phyloP scores from a whole-genome alignment of 2,113 vertebrate species.

The Chrysemys picta region DNA sequence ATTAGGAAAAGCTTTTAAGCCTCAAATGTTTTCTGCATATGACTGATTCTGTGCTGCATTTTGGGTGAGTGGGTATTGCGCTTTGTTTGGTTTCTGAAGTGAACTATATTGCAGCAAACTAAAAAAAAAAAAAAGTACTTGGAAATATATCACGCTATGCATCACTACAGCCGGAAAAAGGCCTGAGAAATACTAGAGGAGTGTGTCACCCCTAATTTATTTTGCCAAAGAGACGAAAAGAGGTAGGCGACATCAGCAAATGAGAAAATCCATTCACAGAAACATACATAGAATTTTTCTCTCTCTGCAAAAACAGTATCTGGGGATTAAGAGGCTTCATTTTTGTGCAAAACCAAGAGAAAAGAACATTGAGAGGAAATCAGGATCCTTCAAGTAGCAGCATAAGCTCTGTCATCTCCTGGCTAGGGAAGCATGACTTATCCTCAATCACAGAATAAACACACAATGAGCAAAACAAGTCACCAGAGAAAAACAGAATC shows the following conservation, averaged over 20 bases:
- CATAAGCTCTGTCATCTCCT: neutral
- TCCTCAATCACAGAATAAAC: neutral
- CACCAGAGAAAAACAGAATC: neutral
- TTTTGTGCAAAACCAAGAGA: neutral
- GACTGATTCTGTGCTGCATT: neutral
- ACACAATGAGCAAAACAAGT: neutral
- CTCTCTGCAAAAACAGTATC: neutral
- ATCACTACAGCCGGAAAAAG: neutral
- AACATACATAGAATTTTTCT: neutral
- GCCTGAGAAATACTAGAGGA: neutral
- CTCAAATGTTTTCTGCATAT: neutral
- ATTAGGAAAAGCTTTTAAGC: slow-evolving; percentile 22
- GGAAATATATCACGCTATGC: neutral
- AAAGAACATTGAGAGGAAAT: neutral
- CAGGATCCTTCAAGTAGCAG: neutral
- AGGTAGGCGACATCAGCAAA: neutral
- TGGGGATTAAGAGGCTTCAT: neutral
- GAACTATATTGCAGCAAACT: neutral
- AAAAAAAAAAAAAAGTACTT: neutral
- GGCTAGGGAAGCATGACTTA: neutral
- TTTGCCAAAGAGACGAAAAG: neutral
- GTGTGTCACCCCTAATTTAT: neutral
- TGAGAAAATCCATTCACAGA: neutral
- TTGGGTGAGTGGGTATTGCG: neutral
- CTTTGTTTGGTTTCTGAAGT: neutral